phyloP scores from a whole-genome alignment of 2,797 vertebrate genomes.

The Sebastes hubbsi region DNA sequence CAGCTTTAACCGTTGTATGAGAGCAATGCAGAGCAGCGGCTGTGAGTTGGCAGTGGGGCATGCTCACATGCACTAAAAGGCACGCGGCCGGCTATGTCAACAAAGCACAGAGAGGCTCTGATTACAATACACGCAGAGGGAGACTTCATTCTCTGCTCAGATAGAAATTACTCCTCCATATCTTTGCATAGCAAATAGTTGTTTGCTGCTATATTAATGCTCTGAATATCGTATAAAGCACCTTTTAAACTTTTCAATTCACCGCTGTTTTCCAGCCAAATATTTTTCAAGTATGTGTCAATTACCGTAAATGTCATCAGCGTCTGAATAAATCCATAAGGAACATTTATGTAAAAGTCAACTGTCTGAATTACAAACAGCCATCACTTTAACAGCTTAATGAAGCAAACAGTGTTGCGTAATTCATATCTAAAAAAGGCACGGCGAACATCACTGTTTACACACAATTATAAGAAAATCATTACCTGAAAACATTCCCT shows the following conservation, averaged over 20 bases:
- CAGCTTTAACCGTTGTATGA: no score
- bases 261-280: neutral
- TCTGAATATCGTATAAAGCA: neutral
- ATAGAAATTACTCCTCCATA: neutral
- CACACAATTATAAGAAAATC: neutral
- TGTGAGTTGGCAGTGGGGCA: no score
- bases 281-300: neutral
- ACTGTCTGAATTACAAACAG: neutral
- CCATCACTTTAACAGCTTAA: neutral
- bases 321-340: neutral
- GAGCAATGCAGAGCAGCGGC: no score
- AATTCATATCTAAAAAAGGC: neutral
- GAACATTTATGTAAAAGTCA: neutral
- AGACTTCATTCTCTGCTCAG: no score
- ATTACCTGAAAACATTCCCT: neutral
- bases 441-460: neutral
- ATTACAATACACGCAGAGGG: no score
- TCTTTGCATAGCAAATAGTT: neutral
- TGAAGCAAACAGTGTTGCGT: neutral
- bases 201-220: neutral
- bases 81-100: no score
- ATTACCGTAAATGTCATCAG: neutral
- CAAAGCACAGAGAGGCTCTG: no score
- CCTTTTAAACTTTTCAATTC: neutral
- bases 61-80: no score